phyloP scores from a whole-genome alignment of 2,113 vertebrate species.

The Elgaria multicarinata region DNA sequence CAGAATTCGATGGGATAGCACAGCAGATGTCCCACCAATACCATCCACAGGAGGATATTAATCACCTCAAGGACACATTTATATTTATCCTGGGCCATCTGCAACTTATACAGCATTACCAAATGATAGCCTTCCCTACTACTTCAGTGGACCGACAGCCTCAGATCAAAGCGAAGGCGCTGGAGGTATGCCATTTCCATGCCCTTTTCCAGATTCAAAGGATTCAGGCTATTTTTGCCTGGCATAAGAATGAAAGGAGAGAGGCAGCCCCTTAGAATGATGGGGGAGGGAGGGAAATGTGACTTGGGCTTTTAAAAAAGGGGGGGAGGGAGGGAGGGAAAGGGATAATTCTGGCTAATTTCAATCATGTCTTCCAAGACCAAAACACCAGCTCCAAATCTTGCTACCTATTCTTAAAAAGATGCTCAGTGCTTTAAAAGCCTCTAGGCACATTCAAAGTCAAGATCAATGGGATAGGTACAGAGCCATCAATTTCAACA shows the following conservation, averaged over 20 bases:
- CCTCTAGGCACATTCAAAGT: neutral
- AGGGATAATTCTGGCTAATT: neutral
- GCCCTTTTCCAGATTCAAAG: neutral
- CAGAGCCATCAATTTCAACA: neutral
- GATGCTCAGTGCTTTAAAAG: neutral
- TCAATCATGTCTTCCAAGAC: neutral
- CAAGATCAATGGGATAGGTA: neutral
- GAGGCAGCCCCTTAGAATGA: neutral
- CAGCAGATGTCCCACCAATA: neutral
- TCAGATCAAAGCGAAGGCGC: conserved; percentile 16
- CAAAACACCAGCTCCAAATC: neutral
- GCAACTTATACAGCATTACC: neutral
- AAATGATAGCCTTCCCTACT: neutral
- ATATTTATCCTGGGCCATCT: conserved; percentile 24
- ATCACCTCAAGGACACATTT: conserved; percentile 22
- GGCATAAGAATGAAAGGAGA: neutral
- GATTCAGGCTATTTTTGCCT: conserved; percentile 17
- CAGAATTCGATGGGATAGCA: neutral
- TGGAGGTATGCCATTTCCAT: conserved; percentile 1
- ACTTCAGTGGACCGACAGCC: neutral
- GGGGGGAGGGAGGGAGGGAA: neutral
- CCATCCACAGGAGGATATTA: neutral
- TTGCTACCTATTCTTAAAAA: neutral
- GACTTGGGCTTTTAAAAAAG: neutral
- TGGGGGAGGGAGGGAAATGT: neutral